Base-by-base conservation (phyloP, 2,888 invertebrate genomes). In the Netelia fuscicornis region DNA sequence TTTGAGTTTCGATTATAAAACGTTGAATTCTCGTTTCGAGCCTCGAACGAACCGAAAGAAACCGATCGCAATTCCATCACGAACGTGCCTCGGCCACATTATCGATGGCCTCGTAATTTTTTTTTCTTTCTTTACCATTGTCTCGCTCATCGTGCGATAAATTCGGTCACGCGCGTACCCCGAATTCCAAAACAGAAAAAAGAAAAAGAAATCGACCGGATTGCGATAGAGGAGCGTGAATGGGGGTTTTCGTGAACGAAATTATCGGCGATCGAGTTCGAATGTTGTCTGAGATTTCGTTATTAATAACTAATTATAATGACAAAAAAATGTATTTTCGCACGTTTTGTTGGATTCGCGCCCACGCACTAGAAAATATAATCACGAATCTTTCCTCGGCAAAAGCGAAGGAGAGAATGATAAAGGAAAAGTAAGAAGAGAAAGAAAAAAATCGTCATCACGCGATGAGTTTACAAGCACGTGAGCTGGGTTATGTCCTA, bases 391-490 rank as follows among this genome's bases (percentile, higher is more conserved):
- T 17, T 52, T 56, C 48, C 20, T 8, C 64, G 42, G n/a, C 25
- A 58, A 52, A 56, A 42, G 62, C 11, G 17, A 30, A 56, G 52
- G 11, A 58, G 17, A 44, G 25, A 58, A 48, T 25, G 37, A 56
- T 17, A 44, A 64, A 70, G 37, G 37, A 37, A 74, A 72, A 25
- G 13, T 54, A 62, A 8, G 20, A 42, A 54, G n/a, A 75, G 44
- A 54, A 17, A 71, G 64, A 75, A 30, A 75, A 58, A 72, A 72
- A 25, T 60, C 42, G 56, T 37, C 52, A 48, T 72, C 84, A 79
- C 83, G 80, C 83, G 83, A 87, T 82, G 81, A 81, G 82, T 80
- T 86, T 48, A 64, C 71, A 23, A 71, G 72, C 87, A 80, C 84
- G 83, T 77, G 70, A 81, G 70, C 75, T 65, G 68, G 52, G 42